Base-by-base conservation (phyloP, 1,140 invertebrate species). In the Lepidurus apus region DNA sequence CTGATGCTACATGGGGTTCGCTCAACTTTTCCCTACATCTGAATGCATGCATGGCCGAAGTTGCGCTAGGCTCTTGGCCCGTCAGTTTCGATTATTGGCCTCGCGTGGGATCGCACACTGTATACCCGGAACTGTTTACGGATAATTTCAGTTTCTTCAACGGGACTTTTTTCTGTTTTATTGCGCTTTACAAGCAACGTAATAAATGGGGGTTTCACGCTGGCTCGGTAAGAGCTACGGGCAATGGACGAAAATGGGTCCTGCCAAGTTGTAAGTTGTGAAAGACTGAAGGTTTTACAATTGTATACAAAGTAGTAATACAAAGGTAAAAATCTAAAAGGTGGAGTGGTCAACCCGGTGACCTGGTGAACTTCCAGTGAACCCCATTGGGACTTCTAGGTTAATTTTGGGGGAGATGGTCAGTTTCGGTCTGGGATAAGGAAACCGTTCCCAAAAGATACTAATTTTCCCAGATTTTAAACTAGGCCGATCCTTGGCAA, bases 81-180 rank as follows among this genome's bases (percentile, higher is more conserved):
- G n/a, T 21, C 21, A 65, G 45, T 65, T 65, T 65, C 53, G 13
- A 65, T 65, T 65, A 13, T 65, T 65, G 53, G 9, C 53, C 53
- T 65, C 17, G 53, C 53, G 21, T 65, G 53, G 53, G 53, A 65
- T 65, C 53, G n/a, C 53, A 1, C 53, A 13, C 8, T 11, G 13
- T 0, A 13, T 7, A 21, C 13, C 21, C 21, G 45, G 10, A 47
- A 11, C 8, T 13, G 17, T 65, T 65, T 65, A 65, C 53, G n/a
- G 53, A 65, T 21, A 65, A 65, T 65, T 65, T 65, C 53, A 65
- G 13, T 65, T 65, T 65, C 53, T 21, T 65, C 53, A 65, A 65
- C 53, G 53, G 53, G 53, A 65, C 21, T 65, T 47, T 65, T 65
- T 65, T 65, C 21, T 17, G 7, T 17, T 17, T 17, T 65, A 21